Conservation (phyloP, 2,797 vertebrate species). For the Rhabdomys pumilio region DNA sequence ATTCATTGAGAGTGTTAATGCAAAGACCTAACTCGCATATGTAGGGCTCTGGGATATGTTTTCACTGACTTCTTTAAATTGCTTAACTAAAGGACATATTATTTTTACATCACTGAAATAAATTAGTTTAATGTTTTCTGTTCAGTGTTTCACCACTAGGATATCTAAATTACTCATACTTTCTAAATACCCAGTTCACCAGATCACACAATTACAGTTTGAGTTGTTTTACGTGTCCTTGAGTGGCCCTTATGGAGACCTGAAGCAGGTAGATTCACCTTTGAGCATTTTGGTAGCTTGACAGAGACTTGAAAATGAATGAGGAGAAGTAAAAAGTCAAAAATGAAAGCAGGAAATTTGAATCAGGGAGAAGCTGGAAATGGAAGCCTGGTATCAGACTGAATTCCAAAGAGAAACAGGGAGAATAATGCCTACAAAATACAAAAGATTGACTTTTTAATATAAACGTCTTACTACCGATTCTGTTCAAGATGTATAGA, state of each 20-base stretch:
- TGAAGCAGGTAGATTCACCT: not conserved
- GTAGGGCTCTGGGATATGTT: not conserved
- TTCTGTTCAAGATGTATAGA: not conserved
- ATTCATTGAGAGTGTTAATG: not conserved
- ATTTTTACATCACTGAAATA: slow-evolving; percentile 3
- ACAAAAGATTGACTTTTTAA: not conserved
- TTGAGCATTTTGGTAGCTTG: not conserved
- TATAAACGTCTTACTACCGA: not conserved
- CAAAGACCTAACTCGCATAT: not conserved
- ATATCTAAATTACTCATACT: not conserved
- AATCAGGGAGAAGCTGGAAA: not conserved
- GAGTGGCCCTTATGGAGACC: not conserved
- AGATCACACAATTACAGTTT: not conserved
- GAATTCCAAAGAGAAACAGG: not conserved
- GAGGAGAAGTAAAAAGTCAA: not conserved
- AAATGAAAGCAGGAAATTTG: not conserved
- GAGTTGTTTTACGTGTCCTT: not conserved
- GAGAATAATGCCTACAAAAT: not conserved
- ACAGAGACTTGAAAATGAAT: not conserved
- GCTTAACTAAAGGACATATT: slow-evolving; percentile 52
- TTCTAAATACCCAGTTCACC: not conserved
- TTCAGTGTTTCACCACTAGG: not conserved
- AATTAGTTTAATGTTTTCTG: not conserved
- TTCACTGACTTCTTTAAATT: slow-evolving; percentile 1
- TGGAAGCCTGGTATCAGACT: not conserved